A percentile compares a stretch with the other conserved stretches of the same genome.
These are phyloP conservation scores for Drosophila ogumai DNA, from an alignment of 1,140 invertebrate species.

Conservation along the genomic window DNA sequence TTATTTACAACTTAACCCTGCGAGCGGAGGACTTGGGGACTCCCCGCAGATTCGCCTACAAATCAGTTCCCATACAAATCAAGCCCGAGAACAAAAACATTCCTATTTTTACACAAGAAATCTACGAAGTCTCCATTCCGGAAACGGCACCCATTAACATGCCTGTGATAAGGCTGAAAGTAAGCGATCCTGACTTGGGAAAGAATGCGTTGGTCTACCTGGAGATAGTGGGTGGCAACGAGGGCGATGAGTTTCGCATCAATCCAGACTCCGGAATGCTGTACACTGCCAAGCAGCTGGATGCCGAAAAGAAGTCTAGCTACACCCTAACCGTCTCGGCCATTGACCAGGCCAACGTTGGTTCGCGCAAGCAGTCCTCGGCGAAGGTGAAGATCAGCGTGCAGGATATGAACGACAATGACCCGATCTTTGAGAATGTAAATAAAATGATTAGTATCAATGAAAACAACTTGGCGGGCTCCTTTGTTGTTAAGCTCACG, in stretches of 20 bases:
- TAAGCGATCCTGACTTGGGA: constrained; percentile 93
- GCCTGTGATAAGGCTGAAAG: constrained; percentile 93
- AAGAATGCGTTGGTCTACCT: constrained; percentile 93
- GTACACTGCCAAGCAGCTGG: constrained; percentile 92
- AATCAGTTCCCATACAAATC: constrained; percentile 91
- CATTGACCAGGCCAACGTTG: constrained; percentile 94
- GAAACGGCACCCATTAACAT: constrained; percentile 96
- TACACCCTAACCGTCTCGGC: constrained; percentile 97
- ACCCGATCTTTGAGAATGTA: constrained; percentile 92
- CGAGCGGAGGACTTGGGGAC: constrained; percentile 93
- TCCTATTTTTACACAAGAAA: constrained; percentile 94
- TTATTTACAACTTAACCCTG: constrained; percentile 94
- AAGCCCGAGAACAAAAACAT: constrained; percentile 93
- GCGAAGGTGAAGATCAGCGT: constrained; percentile 95
- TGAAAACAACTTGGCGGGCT: constrained; percentile 95
- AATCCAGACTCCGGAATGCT: constrained; percentile 95
- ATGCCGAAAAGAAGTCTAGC: constrained; percentile 94
- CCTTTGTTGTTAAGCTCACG: constrained; percentile 91
- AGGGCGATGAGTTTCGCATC: constrained; percentile 94
- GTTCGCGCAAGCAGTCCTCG: constrained; percentile 93
- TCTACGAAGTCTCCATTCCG: constrained; percentile 94
- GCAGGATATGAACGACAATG: constrained; percentile 96
- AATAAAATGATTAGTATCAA: constrained; percentile 89
- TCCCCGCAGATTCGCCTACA: constrained; percentile 91
- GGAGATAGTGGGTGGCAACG: constrained; percentile 96